A percentile compares a stretch with the other conserved stretches of the same genome.
Evolutionary conservation across 2,113 vertebrate genomes (phyloP).

Genomic region (Ctenodactylus gundi): DNA sequence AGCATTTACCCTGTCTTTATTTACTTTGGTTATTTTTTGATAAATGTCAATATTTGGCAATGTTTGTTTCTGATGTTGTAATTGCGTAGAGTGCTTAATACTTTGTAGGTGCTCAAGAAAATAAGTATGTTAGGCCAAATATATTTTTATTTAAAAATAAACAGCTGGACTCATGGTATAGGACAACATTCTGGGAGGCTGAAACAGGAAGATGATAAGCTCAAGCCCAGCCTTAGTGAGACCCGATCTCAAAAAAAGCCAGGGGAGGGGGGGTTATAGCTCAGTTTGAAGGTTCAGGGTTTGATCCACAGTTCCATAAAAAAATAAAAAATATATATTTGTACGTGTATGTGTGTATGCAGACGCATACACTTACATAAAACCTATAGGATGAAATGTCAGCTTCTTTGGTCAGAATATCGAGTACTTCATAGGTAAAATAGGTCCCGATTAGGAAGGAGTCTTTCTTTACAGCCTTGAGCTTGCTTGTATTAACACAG

Average conservation of each 20-base stretch:
- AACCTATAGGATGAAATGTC: constrained; percentile 1
- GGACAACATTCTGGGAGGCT: too few relatives aligned
- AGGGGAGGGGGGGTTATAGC: too few relatives aligned
- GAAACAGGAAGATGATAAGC: too few relatives aligned
- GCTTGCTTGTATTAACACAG: constrained; percentile 49
- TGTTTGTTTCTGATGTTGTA: too few relatives aligned
- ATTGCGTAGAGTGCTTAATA: too few relatives aligned
- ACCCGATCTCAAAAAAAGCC: too few relatives aligned
- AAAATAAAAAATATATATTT: too few relatives aligned
- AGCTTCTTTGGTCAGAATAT: constrained; percentile 30
- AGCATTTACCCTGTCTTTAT: neutral
- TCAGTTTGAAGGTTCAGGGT: neutral
- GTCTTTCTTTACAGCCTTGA: neutral
- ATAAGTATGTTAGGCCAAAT: neutral
- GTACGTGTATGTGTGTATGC: too few relatives aligned
- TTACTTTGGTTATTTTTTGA: constrained; percentile 18
- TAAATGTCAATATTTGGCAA: neutral
- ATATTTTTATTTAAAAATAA: neutral
- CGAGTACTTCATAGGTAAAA: constrained; percentile 26
- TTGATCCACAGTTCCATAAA: too few relatives aligned
- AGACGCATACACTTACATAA: too few relatives aligned
- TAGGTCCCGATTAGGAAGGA: constrained; percentile 28
- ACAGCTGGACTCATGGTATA: too few relatives aligned
- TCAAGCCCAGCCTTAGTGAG: too few relatives aligned
- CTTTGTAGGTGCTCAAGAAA: constrained; percentile 38